Evolutionary conservation across 2,888 invertebrate species (phyloP).

Genomic region (Danaus chrysippus): DNA sequence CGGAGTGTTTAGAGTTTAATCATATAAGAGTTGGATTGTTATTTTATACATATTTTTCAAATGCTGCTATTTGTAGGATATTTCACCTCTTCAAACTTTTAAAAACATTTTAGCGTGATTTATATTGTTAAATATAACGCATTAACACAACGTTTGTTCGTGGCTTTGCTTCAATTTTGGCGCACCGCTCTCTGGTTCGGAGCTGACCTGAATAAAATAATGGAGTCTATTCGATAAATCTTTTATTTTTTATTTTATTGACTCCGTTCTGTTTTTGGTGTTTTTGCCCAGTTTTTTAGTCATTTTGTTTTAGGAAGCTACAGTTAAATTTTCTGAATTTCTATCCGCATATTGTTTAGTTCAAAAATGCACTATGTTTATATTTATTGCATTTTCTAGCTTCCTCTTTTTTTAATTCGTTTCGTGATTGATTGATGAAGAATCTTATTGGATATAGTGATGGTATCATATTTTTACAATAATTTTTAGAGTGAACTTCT

Average conservation of each 20-base stretch:
- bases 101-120: conserved; percentile 1
- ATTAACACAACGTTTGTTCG: conserved; percentile 17
- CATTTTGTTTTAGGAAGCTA: background rate
- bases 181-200: conserved; percentile 16
- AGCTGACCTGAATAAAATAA: conserved; percentile 16
- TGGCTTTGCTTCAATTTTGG: conserved; percentile 22
- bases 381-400: too few relatives aligned
- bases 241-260: conserved; percentile 11
- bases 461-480: too few relatives aligned
- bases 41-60: background rate
- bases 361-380: background rate
- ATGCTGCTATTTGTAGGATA: background rate
- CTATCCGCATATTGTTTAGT: background rate
- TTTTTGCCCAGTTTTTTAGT: background rate
- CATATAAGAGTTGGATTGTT: background rate
- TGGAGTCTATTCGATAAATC: conserved; percentile 9
- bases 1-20: too few relatives aligned
- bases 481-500: too few relatives aligned
- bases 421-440: too few relatives aligned
- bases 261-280: conserved; percentile 6
- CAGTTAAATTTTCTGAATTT: background rate
- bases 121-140: conserved; percentile 6
- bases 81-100: background rate
- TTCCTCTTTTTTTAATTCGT: too few relatives aligned
- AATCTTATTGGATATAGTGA: too few relatives aligned